Percentiles rank a stretch among this genome's conserved stretches.
These are phyloP conservation scores for Fistularia commersonii DNA, from an alignment of 2,797 vertebrate genomes.

Conservation along the genomic window DNA sequence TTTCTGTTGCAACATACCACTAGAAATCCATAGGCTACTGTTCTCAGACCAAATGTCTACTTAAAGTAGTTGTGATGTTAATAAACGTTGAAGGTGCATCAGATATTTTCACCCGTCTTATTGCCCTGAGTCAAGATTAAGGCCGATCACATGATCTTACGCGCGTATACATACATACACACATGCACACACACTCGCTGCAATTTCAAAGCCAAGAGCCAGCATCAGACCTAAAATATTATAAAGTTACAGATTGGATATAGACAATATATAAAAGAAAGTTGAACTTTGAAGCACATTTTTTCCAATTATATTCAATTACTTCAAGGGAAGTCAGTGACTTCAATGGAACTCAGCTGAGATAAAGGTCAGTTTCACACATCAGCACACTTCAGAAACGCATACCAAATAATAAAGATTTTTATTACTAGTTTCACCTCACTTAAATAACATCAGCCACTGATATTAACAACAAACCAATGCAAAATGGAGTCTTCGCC, in stretches of 20 bases:
- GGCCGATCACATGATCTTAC: too few relatives aligned
- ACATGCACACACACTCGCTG: too few relatives aligned
- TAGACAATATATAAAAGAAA: too few relatives aligned
- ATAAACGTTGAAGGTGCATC: constrained; percentile 76
- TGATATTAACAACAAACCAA: background rate
- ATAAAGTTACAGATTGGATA: too few relatives aligned
- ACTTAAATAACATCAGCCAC: background rate
- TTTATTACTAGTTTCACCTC: background rate
- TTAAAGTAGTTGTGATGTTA: constrained; percentile 71
- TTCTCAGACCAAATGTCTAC: constrained; percentile 71
- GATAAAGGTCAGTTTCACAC: constrained; percentile 8
- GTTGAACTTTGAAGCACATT: too few relatives aligned
- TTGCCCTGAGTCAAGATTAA: constrained; percentile 53
- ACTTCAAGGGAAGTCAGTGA: background rate
- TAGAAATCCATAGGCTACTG: constrained; percentile 66
- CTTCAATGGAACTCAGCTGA: background rate
- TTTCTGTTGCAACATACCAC: constrained; percentile 65
- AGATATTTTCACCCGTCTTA: constrained; percentile 49
- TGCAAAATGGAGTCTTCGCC: too few relatives aligned
- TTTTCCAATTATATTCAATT: background rate
- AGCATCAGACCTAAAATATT: too few relatives aligned
- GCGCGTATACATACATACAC: too few relatives aligned
- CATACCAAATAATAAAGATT: constrained; percentile 39
- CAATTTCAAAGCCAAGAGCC: too few relatives aligned
- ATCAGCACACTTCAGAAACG: constrained; percentile 2